These are phyloP conservation scores for Porites evermanni DNA, from an alignment of 92 coral and sea anemone genomes.

Conservation along the genomic window DNA sequence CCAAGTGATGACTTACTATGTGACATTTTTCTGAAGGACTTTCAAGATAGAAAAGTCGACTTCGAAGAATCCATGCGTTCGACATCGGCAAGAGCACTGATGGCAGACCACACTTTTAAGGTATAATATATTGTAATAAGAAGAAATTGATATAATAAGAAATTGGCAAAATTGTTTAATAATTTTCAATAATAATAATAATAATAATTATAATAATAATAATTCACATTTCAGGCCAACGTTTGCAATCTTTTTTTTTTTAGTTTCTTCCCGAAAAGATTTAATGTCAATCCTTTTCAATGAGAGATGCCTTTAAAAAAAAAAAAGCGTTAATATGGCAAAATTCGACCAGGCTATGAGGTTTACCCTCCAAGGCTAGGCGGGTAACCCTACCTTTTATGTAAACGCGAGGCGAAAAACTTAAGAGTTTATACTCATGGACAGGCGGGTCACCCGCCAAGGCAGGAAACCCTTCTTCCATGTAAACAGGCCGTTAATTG, in stretches of 20 bases:
- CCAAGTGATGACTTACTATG: slow-evolving; percentile 64
- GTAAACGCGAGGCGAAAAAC: slow-evolving; percentile 15
- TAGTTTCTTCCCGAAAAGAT: slow-evolving; percentile 24
- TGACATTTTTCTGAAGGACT: slow-evolving; percentile 56
- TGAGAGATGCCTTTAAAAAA: slow-evolving; percentile 17
- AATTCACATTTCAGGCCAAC: slow-evolving; percentile 13
- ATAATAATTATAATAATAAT: slow-evolving; percentile 5
- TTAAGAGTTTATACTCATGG: slow-evolving; percentile 15
- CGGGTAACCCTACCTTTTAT: slow-evolving; percentile 17
- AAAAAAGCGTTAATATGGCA: slow-evolving; percentile 13
- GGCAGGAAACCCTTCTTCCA: slow-evolving; percentile 18
- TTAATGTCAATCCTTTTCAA: slow-evolving; percentile 23
- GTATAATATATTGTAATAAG: slow-evolving; percentile 34
- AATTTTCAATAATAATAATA: slow-evolving; percentile 3
- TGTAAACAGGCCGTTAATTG: slow-evolving; percentile 11
- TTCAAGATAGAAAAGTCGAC: slow-evolving; percentile 26
- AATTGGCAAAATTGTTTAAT: slow-evolving; percentile 14
- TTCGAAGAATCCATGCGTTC: slow-evolving; percentile 55
- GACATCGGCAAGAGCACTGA: slow-evolving; percentile 55
- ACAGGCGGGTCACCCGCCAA: slow-evolving; percentile 20
- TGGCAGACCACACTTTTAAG: slow-evolving; percentile 77
- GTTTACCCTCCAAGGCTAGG: slow-evolving; percentile 15
- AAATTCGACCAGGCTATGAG: slow-evolving; percentile 13
- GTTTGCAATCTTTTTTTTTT: slow-evolving; percentile 24
- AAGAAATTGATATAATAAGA: slow-evolving; percentile 10